Conservation (phyloP, 2,113 vertebrate genomes). For the Elaphurus davidianus region DNA sequence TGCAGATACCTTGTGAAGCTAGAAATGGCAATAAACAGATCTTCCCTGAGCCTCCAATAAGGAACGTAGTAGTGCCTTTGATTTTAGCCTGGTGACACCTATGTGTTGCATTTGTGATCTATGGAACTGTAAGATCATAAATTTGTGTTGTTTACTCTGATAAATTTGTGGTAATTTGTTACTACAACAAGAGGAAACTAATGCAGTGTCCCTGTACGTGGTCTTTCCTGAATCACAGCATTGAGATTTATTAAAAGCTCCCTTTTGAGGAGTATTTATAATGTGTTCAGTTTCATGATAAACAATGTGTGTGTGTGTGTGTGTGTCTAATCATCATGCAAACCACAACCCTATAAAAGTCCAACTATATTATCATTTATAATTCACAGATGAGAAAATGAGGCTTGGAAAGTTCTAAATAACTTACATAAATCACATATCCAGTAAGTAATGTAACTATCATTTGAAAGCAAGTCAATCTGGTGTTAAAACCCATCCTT, state of each 20-base stretch:
- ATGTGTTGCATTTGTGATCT: not conserved
- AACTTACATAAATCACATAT: not conserved
- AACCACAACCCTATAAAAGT: not conserved
- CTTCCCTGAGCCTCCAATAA: not conserved
- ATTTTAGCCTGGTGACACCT: not conserved
- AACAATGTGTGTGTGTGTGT: not conserved
- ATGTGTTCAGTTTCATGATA: not conserved
- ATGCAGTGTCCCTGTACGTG: not conserved
- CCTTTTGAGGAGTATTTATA: not conserved
- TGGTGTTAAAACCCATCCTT: not conserved
- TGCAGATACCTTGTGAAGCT: not conserved
- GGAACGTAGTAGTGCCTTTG: not conserved
- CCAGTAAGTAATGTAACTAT: not conserved
- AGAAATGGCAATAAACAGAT: not conserved
- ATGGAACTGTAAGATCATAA: not conserved
- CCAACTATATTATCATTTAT: not conserved
- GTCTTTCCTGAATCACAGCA: not conserved
- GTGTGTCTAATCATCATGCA: not conserved
- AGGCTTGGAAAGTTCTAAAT: constrained; percentile 3
- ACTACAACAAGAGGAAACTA: not conserved
- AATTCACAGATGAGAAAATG: not conserved
- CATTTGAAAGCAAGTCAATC: not conserved
- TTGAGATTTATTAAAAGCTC: not conserved
- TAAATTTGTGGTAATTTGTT: not conserved
- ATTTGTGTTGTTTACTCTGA: not conserved